Percentiles rank a stretch among this genome's conserved stretches.
Evolutionary conservation across 2,888 invertebrate species (phyloP).

Genomic region (Uropetala carovei): DNA sequence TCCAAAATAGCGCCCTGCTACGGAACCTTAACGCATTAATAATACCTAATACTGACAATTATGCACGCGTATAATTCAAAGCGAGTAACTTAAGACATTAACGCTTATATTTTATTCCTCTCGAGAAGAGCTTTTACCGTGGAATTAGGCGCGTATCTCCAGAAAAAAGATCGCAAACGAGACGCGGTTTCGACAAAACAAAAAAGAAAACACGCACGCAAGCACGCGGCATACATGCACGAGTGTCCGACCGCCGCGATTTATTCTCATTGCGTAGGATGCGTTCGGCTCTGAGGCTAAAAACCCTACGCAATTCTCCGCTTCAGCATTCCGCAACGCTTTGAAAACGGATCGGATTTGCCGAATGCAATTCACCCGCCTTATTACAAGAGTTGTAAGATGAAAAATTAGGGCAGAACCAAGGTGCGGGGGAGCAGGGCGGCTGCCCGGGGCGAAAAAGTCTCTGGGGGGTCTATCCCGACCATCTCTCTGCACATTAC

Average conservation of each 20-base stretch:
- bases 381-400: no score
- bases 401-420: no score
- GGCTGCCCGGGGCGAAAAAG: no score
- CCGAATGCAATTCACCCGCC: no score
- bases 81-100: constrained; percentile 60
- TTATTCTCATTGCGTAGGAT: constrained; percentile 3
- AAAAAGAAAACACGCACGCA: not conserved
- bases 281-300: not conserved
- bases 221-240: not conserved
- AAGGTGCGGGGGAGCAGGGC: no score
- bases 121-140: constrained; percentile 37
- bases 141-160: constrained; percentile 39
- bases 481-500: no score
- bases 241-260: not conserved
- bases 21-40: constrained; percentile 48
- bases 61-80: constrained; percentile 63
- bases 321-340: no score
- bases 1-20: constrained; percentile 36
- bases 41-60: constrained; percentile 57
- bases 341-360: no score
- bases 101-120: constrained; percentile 21
- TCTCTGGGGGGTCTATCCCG: no score
- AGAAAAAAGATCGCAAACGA: not conserved
- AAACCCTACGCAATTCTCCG: no score
- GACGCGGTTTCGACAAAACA: not conserved